These are phyloP conservation scores for Heliothis virescens DNA, from an alignment of 1,140 invertebrate genomes.

Conservation along the genomic window DNA sequence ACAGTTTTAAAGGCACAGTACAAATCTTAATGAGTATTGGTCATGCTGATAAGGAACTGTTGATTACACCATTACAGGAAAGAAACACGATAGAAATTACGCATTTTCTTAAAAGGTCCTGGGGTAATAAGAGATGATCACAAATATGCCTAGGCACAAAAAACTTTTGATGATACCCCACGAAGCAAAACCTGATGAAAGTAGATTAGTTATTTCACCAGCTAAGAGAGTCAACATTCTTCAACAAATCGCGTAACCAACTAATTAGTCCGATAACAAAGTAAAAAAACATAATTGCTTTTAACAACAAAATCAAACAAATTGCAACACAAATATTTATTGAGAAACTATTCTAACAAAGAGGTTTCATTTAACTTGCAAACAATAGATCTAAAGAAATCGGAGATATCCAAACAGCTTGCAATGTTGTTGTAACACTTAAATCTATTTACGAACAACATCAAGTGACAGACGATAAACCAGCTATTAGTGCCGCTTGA, in stretches of 20 bases:
- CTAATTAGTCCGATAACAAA: conserved; percentile 13
- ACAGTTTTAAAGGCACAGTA: too few relatives aligned
- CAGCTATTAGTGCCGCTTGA: neutral
- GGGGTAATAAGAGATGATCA: too few relatives aligned
- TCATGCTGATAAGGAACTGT: too few relatives aligned
- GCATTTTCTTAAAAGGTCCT: too few relatives aligned
- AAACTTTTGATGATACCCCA: too few relatives aligned
- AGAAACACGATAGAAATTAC: too few relatives aligned
- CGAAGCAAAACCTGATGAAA: too few relatives aligned
- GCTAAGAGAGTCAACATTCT: neutral
- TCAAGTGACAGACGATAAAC: neutral
- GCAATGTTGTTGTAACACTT: conserved; percentile 6
- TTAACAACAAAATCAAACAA: neutral
- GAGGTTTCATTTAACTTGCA: neutral
- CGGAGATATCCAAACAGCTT: neutral
- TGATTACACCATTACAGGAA: too few relatives aligned
- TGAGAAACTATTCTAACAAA: neutral
- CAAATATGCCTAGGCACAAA: too few relatives aligned
- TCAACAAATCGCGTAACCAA: neutral
- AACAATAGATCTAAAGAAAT: conserved; percentile 22
- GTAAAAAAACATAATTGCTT: neutral
- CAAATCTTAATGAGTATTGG: too few relatives aligned
- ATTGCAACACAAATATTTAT: conserved; percentile 2
- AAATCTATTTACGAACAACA: neutral
- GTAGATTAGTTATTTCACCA: too few relatives aligned